phyloP scores from a whole-genome alignment of 2,797 vertebrate genomes.

The Cynopterus sphinx region DNA sequence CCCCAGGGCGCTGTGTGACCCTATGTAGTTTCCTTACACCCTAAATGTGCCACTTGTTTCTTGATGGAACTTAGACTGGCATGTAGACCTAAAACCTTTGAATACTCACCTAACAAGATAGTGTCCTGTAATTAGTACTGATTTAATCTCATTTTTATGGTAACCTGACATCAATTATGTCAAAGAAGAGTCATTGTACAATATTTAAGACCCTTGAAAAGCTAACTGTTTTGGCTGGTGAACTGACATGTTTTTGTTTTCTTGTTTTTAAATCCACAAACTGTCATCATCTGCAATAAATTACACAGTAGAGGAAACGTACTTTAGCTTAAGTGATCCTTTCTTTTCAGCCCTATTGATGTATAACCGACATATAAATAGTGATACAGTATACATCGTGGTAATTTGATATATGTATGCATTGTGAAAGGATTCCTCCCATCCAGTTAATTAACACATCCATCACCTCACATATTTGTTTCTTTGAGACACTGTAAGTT shows the following conservation, averaged over 20 bases:
- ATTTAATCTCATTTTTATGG: background rate
- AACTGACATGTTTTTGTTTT: background rate
- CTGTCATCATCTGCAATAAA: slow-evolving; percentile 10
- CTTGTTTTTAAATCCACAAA: background rate
- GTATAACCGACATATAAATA: background rate
- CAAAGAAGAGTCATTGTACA: background rate
- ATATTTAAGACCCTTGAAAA: background rate
- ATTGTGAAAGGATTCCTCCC: background rate
- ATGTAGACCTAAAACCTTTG: background rate
- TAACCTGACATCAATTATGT: background rate
- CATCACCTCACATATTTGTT: background rate
- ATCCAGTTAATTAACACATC: background rate
- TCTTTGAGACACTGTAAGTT: background rate
- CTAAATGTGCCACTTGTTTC: background rate
- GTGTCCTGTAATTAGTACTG: background rate
- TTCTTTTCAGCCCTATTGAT: background rate
- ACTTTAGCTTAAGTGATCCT: background rate
- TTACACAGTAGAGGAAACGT: background rate
- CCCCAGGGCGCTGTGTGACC: background rate
- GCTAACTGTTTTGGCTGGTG: background rate
- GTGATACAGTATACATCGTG: background rate
- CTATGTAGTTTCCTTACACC: background rate
- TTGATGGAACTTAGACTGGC: background rate
- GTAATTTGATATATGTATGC: background rate
- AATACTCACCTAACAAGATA: background rate